A percentile compares a stretch with the other conserved stretches of the same genome.
These are phyloP conservation scores for Myrmecobius fasciatus DNA, from an alignment of 2,113 vertebrate species.

Conservation along the genomic window DNA sequence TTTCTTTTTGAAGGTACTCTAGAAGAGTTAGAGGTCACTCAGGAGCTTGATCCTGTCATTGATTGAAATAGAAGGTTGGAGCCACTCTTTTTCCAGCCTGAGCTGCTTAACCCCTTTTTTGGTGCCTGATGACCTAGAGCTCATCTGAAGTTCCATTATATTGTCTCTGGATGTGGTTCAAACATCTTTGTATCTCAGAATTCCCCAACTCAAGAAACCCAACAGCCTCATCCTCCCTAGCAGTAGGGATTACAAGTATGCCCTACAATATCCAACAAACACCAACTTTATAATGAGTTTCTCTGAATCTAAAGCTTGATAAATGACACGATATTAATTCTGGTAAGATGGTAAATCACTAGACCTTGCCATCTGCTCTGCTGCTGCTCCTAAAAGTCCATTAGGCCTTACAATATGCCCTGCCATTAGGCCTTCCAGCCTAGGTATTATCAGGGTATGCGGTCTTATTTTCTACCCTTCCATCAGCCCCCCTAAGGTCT, in stretches of 20 bases:
- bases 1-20: background rate
- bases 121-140: background rate
- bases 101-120: background rate
- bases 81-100: background rate
- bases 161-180: background rate
- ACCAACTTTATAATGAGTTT: background rate
- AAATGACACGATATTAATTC: too few relatives aligned
- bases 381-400: too few relatives aligned
- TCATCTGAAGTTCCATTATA: background rate
- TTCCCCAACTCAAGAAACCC: background rate
- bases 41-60: background rate
- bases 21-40: background rate
- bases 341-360: too few relatives aligned
- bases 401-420: too few relatives aligned
- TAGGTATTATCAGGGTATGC: too few relatives aligned
- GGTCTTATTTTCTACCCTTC: too few relatives aligned
- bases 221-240: background rate
- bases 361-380: too few relatives aligned
- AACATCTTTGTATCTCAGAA: background rate
- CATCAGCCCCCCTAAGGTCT: too few relatives aligned
- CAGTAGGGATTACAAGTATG: background rate
- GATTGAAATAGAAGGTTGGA: background rate
- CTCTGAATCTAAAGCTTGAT: background rate
- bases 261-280: background rate
- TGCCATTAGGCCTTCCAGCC: too few relatives aligned